A percentile compares a stretch with the other conserved stretches of the same genome.
phyloP scores from a whole-genome alignment of 2,797 vertebrate genomes.

The Salarias fasciatus region DNA sequence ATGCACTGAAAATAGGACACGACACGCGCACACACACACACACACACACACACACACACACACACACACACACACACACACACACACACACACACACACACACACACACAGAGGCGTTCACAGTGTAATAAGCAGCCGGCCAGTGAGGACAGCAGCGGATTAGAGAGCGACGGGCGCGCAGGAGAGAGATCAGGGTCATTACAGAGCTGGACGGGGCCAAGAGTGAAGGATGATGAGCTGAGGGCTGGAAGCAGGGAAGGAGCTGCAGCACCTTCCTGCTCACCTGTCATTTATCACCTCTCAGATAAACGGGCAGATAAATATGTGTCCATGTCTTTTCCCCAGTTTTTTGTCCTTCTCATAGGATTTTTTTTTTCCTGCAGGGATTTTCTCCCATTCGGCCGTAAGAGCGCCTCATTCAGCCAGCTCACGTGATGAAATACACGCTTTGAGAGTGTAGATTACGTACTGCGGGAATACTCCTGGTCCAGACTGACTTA shows the following conservation, averaged over 20 bases:
- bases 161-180: conserved; percentile 43
- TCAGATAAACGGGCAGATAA: too few species aligned
- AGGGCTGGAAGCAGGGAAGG: too few species aligned
- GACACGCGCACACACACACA: not conserved
- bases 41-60: conserved; percentile 28
- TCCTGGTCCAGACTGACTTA: too few species aligned
- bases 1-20: conserved; percentile 43
- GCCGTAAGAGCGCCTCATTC: not conserved
- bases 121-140: conserved; percentile 44
- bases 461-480: not conserved
- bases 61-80: conserved; percentile 6
- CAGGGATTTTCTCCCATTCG: conserved; percentile 2
- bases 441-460: not conserved
- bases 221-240: too few species aligned
- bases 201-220: conserved; percentile 14
- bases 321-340: too few species aligned
- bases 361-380: not conserved
- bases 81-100: conserved; percentile 11
- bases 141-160: conserved; percentile 58
- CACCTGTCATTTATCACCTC: too few species aligned
- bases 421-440: not conserved
- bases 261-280: too few species aligned
- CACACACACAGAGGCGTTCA: conserved; percentile 25
- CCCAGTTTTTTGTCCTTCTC: not conserved
- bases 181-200: conserved; percentile 59